A percentile compares a stretch with the other conserved stretches of the same genome.
Evolutionary conservation across 2,888 invertebrate species (phyloP).

Genomic region (Sialis fuliginosa): DNA sequence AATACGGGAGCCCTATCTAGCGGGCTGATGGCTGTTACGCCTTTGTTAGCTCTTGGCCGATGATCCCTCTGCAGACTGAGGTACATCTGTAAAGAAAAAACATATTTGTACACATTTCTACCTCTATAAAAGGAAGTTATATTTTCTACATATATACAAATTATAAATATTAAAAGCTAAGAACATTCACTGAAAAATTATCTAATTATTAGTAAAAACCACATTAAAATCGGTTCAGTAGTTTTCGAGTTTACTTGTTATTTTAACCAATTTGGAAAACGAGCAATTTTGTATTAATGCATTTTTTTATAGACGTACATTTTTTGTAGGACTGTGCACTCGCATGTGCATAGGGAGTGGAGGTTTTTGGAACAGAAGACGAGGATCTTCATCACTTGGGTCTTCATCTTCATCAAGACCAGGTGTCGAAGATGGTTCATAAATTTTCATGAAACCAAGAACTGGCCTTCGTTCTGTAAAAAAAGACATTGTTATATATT

Average conservation of each 20-base stretch:
- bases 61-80: conserved; percentile 40
- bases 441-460: conserved; percentile 34
- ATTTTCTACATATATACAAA: no score
- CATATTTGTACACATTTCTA: conserved; percentile 4
- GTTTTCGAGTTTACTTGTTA: no score
- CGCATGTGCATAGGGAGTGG: conserved; percentile 5
- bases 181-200: no score
- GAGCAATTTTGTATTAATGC: no score
- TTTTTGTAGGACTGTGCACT: conserved; percentile 4
- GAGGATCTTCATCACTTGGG: conserved; percentile 20
- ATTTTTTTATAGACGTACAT: conserved; percentile 1
- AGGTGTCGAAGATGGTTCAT: conserved; percentile 31
- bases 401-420: conserved; percentile 27
- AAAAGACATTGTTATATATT: conserved; percentile 1
- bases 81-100: conserved; percentile 54
- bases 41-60: conserved; percentile 36
- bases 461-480: conserved; percentile 27
- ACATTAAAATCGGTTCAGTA: no score
- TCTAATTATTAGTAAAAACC: no score
- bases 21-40: conserved; percentile 38
- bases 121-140: no score
- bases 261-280: no score
- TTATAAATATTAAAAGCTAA: no score
- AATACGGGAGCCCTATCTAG: conserved; percentile 19
- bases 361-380: conserved; percentile 1